Percentiles rank a stretch among this genome's conserved stretches.
These are phyloP conservation scores for Potorous gilbertii DNA, from an alignment of 2,797 vertebrate species.

Conservation along the genomic window DNA sequence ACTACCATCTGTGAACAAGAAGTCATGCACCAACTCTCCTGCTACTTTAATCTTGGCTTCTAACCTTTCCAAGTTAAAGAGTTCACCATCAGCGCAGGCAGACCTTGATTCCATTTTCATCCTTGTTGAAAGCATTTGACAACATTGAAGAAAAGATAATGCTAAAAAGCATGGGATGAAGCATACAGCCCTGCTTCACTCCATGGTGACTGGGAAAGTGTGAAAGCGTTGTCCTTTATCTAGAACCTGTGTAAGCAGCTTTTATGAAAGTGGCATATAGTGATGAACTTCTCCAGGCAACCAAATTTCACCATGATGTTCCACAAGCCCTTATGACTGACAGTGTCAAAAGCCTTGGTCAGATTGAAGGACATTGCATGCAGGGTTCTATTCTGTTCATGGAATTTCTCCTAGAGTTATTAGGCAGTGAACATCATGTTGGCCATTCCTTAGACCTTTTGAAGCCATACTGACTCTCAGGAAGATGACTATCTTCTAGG, in stretches of 20 bases:
- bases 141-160: no score
- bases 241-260: neutral
- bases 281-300: neutral
- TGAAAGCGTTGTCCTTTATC: neutral
- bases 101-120: no score
- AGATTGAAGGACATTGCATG: neutral
- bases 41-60: no score
- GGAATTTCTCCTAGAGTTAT: no score
- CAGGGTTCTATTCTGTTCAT: neutral
- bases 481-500: neutral
- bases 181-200: neutral
- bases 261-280: neutral
- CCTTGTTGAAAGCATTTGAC: no score
- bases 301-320: neutral
- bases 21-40: no score
- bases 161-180: neutral
- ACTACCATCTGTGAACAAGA: no score
- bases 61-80: no score
- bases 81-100: no score
- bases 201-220: neutral
- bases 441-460: neutral
- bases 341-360: neutral
- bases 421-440: neutral
- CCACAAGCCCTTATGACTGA: neutral
- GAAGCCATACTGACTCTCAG: neutral